Evolutionary conservation across 2,797 vertebrate species (phyloP).

Genomic region (Melanotaenia parkinsoni): DNA sequence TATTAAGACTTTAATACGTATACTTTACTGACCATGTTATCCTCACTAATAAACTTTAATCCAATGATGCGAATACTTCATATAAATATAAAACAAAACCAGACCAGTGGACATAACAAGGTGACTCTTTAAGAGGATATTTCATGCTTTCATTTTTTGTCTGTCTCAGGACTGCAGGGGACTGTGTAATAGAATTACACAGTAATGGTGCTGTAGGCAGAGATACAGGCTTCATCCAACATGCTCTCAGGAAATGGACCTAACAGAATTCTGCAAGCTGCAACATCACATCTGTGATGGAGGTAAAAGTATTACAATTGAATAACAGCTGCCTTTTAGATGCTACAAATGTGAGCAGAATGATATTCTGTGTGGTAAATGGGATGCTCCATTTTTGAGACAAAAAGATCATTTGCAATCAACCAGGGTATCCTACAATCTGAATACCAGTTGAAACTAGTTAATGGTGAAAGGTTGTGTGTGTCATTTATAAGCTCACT

Average conservation of each 20-base stretch:
- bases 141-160: slow-evolving; percentile 50
- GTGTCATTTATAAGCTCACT: slow-evolving; percentile 1
- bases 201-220: slow-evolving; percentile 59
- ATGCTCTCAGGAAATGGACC: slow-evolving; percentile 68
- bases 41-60: slow-evolving; percentile 44
- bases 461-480: neutral
- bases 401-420: slow-evolving; percentile 40
- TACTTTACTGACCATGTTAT: slow-evolving; percentile 28
- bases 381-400: slow-evolving; percentile 35
- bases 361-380: slow-evolving; percentile 45
- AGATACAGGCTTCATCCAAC: slow-evolving; percentile 54
- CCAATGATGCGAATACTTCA: slow-evolving; percentile 25
- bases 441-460: slow-evolving; percentile 3
- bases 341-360: slow-evolving; percentile 32
- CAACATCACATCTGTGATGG: slow-evolving; percentile 44
- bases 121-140: slow-evolving; percentile 53
- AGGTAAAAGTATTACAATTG: slow-evolving; percentile 65
- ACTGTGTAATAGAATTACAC: slow-evolving; percentile 67
- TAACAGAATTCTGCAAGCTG: slow-evolving; percentile 60
- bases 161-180: slow-evolving; percentile 41
- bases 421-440: slow-evolving; percentile 37
- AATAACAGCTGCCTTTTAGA: slow-evolving; percentile 61
- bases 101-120: slow-evolving; percentile 28
- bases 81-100: slow-evolving; percentile 27
- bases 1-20: slow-evolving; percentile 21